A percentile compares a stretch with the other conserved stretches of the same genome.
Conservation (phyloP, 2,113 vertebrate species). For the Thermophis baileyi region DNA sequence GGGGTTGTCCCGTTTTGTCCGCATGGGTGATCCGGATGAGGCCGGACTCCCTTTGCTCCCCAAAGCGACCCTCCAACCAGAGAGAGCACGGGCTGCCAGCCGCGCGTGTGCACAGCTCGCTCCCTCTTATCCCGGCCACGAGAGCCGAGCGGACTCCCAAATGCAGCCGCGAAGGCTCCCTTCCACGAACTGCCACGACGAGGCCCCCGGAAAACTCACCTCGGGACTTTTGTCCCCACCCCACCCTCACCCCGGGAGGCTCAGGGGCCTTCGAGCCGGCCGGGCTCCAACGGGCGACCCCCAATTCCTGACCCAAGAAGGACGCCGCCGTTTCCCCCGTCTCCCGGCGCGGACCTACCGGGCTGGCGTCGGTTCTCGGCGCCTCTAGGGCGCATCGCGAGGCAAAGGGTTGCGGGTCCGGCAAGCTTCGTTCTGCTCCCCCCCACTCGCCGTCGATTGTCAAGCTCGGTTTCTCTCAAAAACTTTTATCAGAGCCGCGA, state of each 20-base stretch:
- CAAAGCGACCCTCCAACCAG: not conserved
- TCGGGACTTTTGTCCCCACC: not conserved
- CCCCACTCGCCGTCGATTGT: not conserved
- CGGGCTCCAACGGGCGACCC: not conserved
- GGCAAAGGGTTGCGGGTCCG: not conserved
- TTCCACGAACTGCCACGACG: too few relatives aligned
- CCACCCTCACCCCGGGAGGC: not conserved
- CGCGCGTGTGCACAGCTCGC: not conserved
- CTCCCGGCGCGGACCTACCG: constrained; percentile 20
- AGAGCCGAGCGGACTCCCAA: not conserved
- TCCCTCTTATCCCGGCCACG: not conserved
- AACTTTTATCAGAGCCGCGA: constrained; percentile 50
- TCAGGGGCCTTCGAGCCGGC: not conserved
- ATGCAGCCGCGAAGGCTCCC: too few relatives aligned
- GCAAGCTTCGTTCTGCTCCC: not conserved
- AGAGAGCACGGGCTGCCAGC: not conserved
- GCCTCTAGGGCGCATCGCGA: constrained; percentile 43
- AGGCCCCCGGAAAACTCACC: not conserved
- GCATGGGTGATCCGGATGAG: not conserved
- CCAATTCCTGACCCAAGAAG: not conserved
- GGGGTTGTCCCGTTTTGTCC: not conserved
- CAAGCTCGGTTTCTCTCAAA: constrained; percentile 24
- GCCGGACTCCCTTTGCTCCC: not conserved
- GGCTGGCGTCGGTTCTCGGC: not conserved
- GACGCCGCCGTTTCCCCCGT: not conserved